phyloP scores from a whole-genome alignment of 1,140 invertebrate genomes.

The Nixonia krombeini region DNA sequence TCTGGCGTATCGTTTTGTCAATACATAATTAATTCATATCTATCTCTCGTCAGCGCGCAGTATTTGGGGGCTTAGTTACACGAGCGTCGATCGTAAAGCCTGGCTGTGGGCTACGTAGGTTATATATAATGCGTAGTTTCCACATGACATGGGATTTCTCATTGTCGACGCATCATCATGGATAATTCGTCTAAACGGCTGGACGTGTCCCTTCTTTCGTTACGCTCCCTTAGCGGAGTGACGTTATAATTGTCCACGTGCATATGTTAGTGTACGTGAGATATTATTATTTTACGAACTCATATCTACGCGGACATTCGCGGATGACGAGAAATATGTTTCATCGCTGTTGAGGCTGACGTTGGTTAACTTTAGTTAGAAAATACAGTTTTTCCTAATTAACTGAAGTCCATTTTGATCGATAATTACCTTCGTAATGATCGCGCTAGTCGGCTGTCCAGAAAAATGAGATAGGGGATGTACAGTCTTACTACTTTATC shows the following conservation, averaged over 20 bases:
- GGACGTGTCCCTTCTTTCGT: constrained; percentile 47
- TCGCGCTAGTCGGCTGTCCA: no score
- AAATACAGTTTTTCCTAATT: no score
- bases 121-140: constrained; percentile 47
- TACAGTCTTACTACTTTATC: not conserved
- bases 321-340: no score
- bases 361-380: no score
- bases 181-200: constrained; percentile 51
- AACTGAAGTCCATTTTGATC: no score
- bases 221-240: constrained; percentile 37
- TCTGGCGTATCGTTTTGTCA: constrained; percentile 34
- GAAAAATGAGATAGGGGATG: no score
- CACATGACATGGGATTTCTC: constrained; percentile 48
- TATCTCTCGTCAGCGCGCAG: constrained; percentile 29
- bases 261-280: no score
- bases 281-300: no score
- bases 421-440: no score
- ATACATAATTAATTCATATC: constrained; percentile 49
- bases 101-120: constrained; percentile 33
- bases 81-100: constrained; percentile 39
- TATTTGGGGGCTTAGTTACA: constrained; percentile 46
- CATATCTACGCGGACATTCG: no score
- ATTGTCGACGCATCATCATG: constrained; percentile 53
- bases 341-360: no score
- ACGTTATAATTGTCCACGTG: constrained; percentile 43